Evolutionary conservation across 2,113 vertebrate genomes (phyloP).

Genomic region (Microcebus jonahi): DNA sequence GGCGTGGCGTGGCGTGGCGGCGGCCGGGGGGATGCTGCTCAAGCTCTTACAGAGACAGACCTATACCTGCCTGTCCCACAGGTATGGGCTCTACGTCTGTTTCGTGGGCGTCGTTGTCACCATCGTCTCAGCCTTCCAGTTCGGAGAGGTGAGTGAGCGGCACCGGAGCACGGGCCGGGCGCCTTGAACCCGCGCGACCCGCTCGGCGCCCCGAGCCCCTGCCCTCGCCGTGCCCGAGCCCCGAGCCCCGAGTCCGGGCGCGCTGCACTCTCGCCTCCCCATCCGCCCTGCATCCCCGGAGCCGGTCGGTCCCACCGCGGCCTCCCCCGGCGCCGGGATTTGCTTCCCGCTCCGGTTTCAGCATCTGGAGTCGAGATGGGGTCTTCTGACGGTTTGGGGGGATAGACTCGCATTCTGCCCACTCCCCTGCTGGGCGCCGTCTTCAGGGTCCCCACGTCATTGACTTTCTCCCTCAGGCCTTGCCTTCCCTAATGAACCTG

Average conservation of each 20-base stretch:
- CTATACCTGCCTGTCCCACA: constrained; percentile 97
- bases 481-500: background rate
- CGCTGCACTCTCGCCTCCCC: background rate
- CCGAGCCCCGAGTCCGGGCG: no score
- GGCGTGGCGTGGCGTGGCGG: constrained; percentile 35
- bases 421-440: background rate
- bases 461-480: background rate
- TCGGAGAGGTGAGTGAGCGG: constrained; percentile 93
- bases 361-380: background rate
- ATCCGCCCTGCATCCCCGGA: background rate
- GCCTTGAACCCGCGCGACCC: rapidly evolving
- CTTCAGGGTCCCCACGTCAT: background rate
- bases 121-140: constrained; percentile 97
- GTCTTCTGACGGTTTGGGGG: background rate
- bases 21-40: constrained; percentile 90
- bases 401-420: background rate
- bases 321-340: background rate
- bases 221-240: no score
- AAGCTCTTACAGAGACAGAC: constrained; percentile 97
- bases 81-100: constrained; percentile 97
- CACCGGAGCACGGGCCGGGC: background rate
- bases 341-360: background rate
- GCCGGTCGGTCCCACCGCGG: background rate
- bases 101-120: constrained; percentile 97
- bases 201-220: background rate